A percentile compares a stretch with the other conserved stretches of the same genome.
These are phyloP conservation scores for Carpatolechia fugitivella DNA, from an alignment of 2,888 invertebrate genomes.

Conservation along the genomic window DNA sequence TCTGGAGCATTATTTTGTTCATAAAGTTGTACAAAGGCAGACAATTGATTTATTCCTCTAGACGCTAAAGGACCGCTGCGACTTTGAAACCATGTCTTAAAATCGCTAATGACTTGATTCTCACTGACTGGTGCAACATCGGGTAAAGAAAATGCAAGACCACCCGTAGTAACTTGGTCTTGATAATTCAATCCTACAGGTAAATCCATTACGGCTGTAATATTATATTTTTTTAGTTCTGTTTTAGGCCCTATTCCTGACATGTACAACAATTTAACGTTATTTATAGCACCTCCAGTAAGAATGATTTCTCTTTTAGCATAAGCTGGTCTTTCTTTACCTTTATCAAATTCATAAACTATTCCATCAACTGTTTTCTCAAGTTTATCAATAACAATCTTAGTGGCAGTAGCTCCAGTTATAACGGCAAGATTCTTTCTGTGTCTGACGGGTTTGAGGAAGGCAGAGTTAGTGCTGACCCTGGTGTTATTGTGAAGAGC, in stretches of 20 bases:
- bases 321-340: conserved; percentile 61
- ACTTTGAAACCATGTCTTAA: conserved; percentile 69
- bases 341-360: conserved; percentile 63
- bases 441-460: conserved; percentile 60
- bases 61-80: conserved; percentile 64
- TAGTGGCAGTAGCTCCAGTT: conserved; percentile 64
- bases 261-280: conserved; percentile 62
- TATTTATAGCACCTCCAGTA: conserved; percentile 68
- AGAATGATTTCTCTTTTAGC: conserved; percentile 67
- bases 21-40: conserved; percentile 67
- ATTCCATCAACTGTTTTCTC: conserved; percentile 65
- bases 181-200: conserved; percentile 69
- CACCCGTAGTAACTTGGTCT: conserved; percentile 70
- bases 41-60: conserved; percentile 67
- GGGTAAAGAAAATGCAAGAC: conserved; percentile 59
- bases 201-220: conserved; percentile 50
- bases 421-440: conserved; percentile 63
- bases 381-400: conserved; percentile 58
- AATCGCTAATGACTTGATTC: conserved; percentile 57
- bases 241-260: conserved; percentile 65
- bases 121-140: conserved; percentile 57
- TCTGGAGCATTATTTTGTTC: conserved; percentile 68
- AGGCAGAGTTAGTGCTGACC: conserved; percentile 65
- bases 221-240: conserved; percentile 60
- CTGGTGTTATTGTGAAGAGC: conserved; percentile 65